Conservation (phyloP, 2,113 vertebrate species). For the Colistium nudipinnis region DNA sequence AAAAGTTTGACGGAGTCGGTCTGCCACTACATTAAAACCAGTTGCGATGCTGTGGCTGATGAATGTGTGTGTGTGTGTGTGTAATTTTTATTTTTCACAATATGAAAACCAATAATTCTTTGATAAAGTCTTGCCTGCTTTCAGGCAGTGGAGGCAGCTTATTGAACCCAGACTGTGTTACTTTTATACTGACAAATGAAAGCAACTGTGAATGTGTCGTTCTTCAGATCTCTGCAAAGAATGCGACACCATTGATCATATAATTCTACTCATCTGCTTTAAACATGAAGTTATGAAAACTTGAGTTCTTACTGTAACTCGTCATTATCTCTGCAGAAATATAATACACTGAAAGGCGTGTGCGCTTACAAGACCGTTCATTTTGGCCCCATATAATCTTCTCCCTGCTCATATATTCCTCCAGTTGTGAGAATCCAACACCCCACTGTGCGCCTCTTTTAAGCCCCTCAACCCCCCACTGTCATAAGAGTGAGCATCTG, state of each 20-base stretch:
- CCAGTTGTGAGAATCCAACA: slow-evolving; percentile 49
- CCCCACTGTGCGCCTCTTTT: slow-evolving; percentile 58
- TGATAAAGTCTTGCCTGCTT: background rate
- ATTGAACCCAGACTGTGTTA: slow-evolving; percentile 45
- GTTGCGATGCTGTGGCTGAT: no score
- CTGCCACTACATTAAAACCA: no score
- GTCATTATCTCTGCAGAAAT: slow-evolving; percentile 53
- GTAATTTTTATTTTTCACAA: slow-evolving; percentile 13
- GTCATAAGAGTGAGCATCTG: slow-evolving; percentile 46
- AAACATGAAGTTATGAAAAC: slow-evolving; percentile 33
- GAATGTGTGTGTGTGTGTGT: no score
- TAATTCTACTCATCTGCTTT: slow-evolving; percentile 33
- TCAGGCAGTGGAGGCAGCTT: slow-evolving; percentile 14
- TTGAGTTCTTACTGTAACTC: slow-evolving; percentile 40
- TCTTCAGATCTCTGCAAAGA: slow-evolving; percentile 49
- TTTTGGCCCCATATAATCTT: slow-evolving; percentile 44
- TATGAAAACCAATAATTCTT: slow-evolving; percentile 17
- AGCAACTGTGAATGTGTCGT: slow-evolving; percentile 29
- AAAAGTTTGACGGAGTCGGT: no score
- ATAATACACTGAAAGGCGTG: slow-evolving; percentile 49
- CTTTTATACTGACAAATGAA: slow-evolving; percentile 41
- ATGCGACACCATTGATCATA: slow-evolving; percentile 55
- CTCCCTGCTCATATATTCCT: slow-evolving; percentile 42
- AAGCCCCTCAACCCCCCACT: slow-evolving; percentile 56
- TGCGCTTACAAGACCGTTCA: slow-evolving; percentile 53